Evolutionary conservation across 2,797 vertebrate species (phyloP).

Genomic region (Buphagus erythrorhynchus): DNA sequence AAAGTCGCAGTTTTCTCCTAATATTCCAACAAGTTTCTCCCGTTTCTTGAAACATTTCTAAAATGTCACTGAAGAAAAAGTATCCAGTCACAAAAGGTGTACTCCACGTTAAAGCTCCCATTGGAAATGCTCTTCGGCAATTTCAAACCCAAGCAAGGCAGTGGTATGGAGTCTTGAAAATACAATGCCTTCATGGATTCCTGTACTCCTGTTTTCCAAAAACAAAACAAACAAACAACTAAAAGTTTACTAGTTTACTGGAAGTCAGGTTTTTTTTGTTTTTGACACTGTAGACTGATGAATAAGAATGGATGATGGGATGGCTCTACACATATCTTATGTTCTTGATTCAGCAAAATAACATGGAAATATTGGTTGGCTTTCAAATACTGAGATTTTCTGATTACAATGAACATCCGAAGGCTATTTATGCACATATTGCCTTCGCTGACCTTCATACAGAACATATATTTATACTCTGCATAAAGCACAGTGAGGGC

Average conservation of each 20-base stretch:
- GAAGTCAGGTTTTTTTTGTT: not conserved
- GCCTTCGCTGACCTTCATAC: not conserved
- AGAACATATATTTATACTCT: not conserved
- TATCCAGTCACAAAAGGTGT: not conserved
- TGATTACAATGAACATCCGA: not conserved
- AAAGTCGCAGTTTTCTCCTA: not conserved
- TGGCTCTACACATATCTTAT: fast-evolving
- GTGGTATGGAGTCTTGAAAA: not conserved
- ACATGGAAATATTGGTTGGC: not conserved
- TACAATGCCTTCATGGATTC: not conserved
- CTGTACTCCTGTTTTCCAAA: not conserved
- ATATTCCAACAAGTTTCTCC: not conserved
- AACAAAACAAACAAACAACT: not conserved
- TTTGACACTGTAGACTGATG: not conserved
- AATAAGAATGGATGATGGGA: not conserved
- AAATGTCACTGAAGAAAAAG: not conserved
- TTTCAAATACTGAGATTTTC: not conserved
- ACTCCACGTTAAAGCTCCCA: not conserved
- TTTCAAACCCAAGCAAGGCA: not conserved
- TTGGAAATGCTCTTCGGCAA: not conserved
- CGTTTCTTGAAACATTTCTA: not conserved
- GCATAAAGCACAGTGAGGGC: not conserved
- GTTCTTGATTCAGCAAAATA: not conserved
- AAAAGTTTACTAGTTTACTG: not conserved
- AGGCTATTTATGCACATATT: not conserved